Percentiles rank a stretch among this genome's conserved stretches.
Evolutionary conservation across 1,140 invertebrate genomes (phyloP).

Genomic region (Apis laboriosa): DNA sequence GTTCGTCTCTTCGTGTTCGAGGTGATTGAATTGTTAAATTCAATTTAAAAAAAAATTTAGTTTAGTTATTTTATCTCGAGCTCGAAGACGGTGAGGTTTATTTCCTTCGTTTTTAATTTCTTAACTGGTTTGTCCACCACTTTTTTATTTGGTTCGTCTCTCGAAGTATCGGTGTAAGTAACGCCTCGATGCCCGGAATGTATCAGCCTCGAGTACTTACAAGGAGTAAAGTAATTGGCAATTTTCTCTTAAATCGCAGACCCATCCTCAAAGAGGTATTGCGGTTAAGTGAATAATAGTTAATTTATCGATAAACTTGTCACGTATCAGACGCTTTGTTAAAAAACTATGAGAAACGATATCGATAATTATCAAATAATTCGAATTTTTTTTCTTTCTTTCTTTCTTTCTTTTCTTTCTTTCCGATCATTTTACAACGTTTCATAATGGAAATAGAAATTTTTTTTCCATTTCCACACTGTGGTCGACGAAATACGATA

Average conservation of each 20-base stretch:
- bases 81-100: background rate
- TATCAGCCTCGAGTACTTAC: constrained; percentile 17
- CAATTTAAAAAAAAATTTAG: background rate
- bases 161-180: constrained; percentile 3
- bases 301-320: constrained; percentile 13
- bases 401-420: background rate
- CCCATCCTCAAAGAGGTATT: background rate
- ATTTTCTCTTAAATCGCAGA: constrained; percentile 23
- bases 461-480: too few relatives aligned
- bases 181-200: constrained; percentile 3
- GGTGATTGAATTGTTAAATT: background rate
- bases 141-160: background rate
- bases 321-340: background rate
- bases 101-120: background rate
- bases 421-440: background rate
- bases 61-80: background rate
- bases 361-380: background rate
- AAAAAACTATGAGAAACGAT: background rate
- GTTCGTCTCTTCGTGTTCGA: background rate
- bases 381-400: too few relatives aligned
- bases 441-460: too few relatives aligned
- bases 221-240: constrained; percentile 19
- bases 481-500: too few relatives aligned
- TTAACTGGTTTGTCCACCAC: background rate
- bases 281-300: constrained; percentile 9